Conservation (phyloP, 2,113 vertebrate genomes). For the Crocuta crocuta region DNA sequence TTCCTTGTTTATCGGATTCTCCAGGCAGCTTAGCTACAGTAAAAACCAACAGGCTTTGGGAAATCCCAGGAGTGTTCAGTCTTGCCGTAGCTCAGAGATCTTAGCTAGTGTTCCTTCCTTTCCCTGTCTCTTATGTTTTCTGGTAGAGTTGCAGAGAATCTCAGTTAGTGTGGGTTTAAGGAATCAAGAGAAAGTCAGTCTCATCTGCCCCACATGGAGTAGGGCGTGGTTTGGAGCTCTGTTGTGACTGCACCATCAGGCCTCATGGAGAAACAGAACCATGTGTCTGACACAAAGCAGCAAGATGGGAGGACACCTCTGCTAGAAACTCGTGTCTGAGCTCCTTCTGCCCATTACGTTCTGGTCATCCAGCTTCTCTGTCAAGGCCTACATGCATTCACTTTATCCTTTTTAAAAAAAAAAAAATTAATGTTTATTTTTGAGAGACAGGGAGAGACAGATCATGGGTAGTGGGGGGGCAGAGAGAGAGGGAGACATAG, state of each 20-base stretch:
- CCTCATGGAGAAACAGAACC: not conserved
- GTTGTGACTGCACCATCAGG: rapidly evolving
- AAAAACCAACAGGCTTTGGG: not conserved
- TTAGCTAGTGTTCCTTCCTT: not conserved
- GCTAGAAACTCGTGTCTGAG: not conserved
- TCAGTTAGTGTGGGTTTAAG: not conserved
- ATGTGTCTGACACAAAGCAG: not conserved
- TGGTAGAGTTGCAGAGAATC: not conserved
- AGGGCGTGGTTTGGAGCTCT: not conserved
- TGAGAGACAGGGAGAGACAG: no score
- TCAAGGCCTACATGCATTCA: not conserved
- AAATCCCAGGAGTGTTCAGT: not conserved
- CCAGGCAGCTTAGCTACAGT: not conserved
- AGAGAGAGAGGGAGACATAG: no score
- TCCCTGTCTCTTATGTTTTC: not conserved
- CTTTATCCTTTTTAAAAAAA: not conserved
- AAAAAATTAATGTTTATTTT: no score
- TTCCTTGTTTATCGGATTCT: not conserved
- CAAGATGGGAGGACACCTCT: no score
- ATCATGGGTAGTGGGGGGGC: no score
- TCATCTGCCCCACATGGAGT: not conserved
- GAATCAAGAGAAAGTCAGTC: not conserved
- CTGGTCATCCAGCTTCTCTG: not conserved
- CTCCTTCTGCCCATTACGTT: not conserved
- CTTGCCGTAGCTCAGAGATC: rapidly evolving